Percentiles rank a stretch among this genome's conserved stretches.
Evolutionary conservation across 2,888 invertebrate species (phyloP).

Genomic region (Drosophila leonis): DNA sequence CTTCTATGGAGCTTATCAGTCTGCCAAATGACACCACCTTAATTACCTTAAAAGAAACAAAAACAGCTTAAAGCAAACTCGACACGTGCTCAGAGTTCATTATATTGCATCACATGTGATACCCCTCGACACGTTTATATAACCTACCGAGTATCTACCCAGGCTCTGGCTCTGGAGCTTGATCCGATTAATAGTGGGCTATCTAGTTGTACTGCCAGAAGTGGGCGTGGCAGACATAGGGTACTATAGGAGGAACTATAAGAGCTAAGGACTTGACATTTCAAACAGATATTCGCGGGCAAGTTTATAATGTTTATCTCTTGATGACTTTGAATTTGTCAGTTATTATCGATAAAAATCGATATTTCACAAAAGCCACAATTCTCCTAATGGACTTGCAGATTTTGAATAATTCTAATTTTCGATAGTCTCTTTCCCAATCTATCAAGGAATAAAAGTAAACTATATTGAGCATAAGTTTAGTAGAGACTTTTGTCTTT

Average conservation of each 20-base stretch:
- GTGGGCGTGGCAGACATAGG: background rate
- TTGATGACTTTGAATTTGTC: background rate
- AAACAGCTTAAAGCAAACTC: background rate
- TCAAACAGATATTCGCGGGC: background rate
- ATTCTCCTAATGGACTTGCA: background rate
- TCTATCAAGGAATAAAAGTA: too few relatives aligned
- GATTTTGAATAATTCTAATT: too few relatives aligned
- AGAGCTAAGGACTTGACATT: background rate
- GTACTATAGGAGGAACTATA: background rate
- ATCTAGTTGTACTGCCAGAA: background rate
- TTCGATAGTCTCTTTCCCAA: too few relatives aligned
- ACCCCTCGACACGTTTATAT: background rate
- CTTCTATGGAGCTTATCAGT: constrained; percentile 33
- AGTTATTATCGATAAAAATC: background rate
- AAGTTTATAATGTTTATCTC: too few relatives aligned
- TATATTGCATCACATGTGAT: constrained; percentile 5
- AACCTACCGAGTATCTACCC: too few relatives aligned
- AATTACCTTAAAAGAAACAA: constrained; percentile 31
- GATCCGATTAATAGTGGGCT: too few relatives aligned
- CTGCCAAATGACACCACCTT: constrained; percentile 41
- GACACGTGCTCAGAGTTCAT: constrained; percentile 29
- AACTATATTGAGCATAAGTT: too few relatives aligned
- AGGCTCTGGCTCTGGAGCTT: too few relatives aligned
- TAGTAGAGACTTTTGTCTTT: too few relatives aligned
- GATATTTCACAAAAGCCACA: background rate